Base-by-base conservation (phyloP, 2,797 vertebrate species). In the Myripristis jacobus region DNA sequence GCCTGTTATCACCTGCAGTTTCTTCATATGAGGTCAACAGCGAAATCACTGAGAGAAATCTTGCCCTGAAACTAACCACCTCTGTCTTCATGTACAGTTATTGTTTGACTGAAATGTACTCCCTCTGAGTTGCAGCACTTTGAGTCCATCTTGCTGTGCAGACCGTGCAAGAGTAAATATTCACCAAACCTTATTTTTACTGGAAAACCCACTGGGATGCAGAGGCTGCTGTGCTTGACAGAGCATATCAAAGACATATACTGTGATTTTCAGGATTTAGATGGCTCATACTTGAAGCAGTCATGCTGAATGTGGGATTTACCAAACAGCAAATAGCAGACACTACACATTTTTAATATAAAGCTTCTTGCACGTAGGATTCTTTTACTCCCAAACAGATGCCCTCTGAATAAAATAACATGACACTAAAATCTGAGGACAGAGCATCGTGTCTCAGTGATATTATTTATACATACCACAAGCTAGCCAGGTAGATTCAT, bases 1-100 rank as follows among this genome's bases (percentile, higher is more conserved):
- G 79, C 54, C 77, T 78, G 72, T 82, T 84, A 69, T 85, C 71
- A 83, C 68, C 80, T 82, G 73, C 53, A 82, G 75, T 69, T 31
- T 70, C 68, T 43, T 18, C 59, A 53, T 31, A 31, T 24, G 63
- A n/a, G 0, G 64, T 65, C 73, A 31, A 1, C 56, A 63, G 66
- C 52, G 44, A 38, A 38, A 71, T 54, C 75, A 51, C 59, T 11
- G 53, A 62, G 52, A 27, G 52, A 27, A 63, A 82, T 12, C 34
- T 29, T 13, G 36, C 54, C 31, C 44, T 68, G 48, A 59, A 77
- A 61, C 55, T 70, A 78, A 83, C 61, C 22, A 18, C 36, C 55
- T 62, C 58, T 66, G 58, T 71, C 53, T 74, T 3, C 0, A 61
- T 58, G 38, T 56, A 41, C 57, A 50, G 70, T 66, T 70, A 81